A percentile compares a stretch with the other conserved stretches of the same genome.
phyloP scores from a whole-genome alignment of 2,797 vertebrate species.

The Coccyzus lansbergi region DNA sequence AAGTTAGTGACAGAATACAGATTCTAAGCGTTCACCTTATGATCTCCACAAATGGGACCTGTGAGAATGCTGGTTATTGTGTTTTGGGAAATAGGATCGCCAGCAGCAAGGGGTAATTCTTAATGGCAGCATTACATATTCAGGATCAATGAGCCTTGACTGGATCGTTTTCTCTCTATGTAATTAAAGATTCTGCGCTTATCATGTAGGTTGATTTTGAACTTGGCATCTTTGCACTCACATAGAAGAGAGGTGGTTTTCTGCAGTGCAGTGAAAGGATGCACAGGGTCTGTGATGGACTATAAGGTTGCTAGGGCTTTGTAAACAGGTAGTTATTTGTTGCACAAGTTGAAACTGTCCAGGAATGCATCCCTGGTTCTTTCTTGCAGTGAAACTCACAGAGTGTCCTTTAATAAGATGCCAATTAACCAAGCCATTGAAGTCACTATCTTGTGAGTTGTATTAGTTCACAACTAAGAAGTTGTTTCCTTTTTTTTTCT shows the following conservation, averaged over 20 bases:
- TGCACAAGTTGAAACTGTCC: neutral
- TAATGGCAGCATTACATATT: neutral
- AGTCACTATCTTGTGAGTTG: neutral
- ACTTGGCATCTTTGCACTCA: neutral
- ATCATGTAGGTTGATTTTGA: neutral
- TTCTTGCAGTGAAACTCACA: neutral
- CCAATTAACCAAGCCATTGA: neutral
- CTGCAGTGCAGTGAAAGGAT: neutral
- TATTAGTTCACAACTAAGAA: neutral
- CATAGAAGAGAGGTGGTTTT: neutral
- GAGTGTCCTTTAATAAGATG: neutral
- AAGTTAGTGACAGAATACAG: neutral
- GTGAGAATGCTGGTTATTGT: neutral
- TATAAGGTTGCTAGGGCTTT: neutral
- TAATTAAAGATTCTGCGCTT: constrained; percentile 6
- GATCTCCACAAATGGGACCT: neutral
- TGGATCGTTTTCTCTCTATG: neutral
- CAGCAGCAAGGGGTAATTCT: neutral
- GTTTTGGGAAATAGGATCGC: neutral
- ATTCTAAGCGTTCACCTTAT: neutral
- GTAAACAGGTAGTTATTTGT: neutral
- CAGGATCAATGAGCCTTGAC: neutral
- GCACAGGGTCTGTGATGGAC: neutral
- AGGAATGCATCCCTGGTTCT: neutral
- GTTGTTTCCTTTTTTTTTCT: neutral